A percentile compares a stretch with the other conserved stretches of the same genome.
Conservation (phyloP, 2,113 vertebrate species). For the Tichodroma muraria region DNA sequence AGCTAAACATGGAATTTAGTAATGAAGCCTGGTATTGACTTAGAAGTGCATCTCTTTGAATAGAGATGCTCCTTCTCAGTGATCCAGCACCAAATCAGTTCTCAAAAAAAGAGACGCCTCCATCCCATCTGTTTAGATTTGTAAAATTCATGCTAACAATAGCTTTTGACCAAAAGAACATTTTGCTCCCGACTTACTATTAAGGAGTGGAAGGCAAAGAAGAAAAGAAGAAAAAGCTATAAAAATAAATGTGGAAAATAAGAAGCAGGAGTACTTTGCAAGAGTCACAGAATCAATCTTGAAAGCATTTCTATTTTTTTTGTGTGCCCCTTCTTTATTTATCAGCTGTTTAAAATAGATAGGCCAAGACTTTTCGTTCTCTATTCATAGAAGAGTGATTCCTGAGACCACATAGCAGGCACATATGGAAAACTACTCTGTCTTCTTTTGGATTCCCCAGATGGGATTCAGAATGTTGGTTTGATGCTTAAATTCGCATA, state of each 20-base stretch:
- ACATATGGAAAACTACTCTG: background rate
- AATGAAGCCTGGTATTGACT: background rate
- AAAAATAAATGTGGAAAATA: conserved; percentile 12
- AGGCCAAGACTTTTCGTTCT: conserved; percentile 8
- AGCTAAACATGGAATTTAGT: background rate
- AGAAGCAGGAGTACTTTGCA: background rate
- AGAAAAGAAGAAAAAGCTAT: background rate
- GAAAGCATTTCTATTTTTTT: background rate
- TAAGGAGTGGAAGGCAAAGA: background rate
- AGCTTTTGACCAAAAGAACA: conserved; percentile 21
- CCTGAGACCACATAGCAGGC: background rate
- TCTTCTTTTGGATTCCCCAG: background rate
- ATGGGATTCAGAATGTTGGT: conserved; percentile 3
- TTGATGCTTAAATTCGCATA: conserved; percentile 16
- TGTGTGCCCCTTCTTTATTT: conserved; percentile 4
- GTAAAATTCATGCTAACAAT: conserved; percentile 18
- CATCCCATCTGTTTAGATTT: conserved; percentile 16
- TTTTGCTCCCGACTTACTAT: background rate
- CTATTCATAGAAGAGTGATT: background rate
- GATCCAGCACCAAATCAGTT: background rate
- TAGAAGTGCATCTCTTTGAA: background rate
- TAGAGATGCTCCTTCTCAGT: background rate
- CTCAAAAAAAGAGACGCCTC: background rate
- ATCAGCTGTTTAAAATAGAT: conserved; percentile 25
- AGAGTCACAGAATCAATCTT: background rate